phyloP scores from a whole-genome alignment of 2,113 vertebrate species.

The Tretioscincus oriximinensis region DNA sequence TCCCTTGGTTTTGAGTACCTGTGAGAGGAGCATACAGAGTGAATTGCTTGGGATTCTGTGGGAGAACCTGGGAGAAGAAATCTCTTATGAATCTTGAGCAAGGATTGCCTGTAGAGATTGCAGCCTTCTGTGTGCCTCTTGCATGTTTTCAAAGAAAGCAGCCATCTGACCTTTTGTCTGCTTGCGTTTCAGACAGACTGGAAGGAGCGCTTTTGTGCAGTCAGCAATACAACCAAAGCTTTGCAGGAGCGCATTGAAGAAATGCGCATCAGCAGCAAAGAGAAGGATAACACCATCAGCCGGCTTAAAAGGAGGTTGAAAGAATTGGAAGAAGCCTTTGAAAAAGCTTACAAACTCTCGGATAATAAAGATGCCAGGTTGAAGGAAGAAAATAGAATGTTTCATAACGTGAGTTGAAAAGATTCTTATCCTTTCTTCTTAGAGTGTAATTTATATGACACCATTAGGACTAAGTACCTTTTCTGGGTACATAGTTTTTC shows the following conservation, averaged over 20 bases:
- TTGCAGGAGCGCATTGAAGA: slow-evolving; percentile 87
- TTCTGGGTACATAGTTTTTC: too few species aligned
- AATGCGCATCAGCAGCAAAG: slow-evolving; percentile 76
- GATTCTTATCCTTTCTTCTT: too few species aligned
- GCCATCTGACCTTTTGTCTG: neutral
- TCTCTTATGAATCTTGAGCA: too few species aligned
- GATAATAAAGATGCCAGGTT: slow-evolving; percentile 83
- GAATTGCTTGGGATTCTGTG: too few species aligned
- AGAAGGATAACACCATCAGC: slow-evolving; percentile 80
- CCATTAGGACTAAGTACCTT: too few species aligned
- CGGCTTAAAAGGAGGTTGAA: slow-evolving; percentile 75
- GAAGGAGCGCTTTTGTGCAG: slow-evolving; percentile 80
- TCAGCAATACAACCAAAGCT: slow-evolving; percentile 73
- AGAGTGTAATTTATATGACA: too few species aligned
- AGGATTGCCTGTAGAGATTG: neutral
- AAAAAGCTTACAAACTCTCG: slow-evolving; percentile 80
- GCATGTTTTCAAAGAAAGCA: neutral
- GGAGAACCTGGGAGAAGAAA: neutral
- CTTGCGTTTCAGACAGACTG: slow-evolving; percentile 78
- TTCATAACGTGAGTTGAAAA: slow-evolving; percentile 85
- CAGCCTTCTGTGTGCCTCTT: too few species aligned
- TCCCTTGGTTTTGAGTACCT: too few species aligned
- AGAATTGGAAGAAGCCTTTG: slow-evolving; percentile 83
- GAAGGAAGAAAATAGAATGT: slow-evolving; percentile 88
- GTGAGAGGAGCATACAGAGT: too few species aligned